Conservation (phyloP, 2,888 invertebrate species). For the Rhopalosiphum nymphaeae region DNA sequence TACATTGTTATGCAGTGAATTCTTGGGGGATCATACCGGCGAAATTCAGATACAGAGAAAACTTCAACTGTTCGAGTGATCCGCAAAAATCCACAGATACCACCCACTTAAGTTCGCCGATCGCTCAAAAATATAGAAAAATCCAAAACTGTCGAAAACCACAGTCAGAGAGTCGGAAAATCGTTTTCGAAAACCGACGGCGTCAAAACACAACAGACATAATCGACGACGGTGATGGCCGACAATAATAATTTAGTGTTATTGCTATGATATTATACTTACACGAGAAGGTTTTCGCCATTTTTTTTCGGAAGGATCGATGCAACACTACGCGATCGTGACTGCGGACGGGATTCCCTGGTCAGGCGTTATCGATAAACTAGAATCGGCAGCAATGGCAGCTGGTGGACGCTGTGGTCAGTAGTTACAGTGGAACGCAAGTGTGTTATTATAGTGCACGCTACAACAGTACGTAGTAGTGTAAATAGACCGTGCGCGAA, state of each 20-base stretch:
- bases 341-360: not conserved
- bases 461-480: not conserved
- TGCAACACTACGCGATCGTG: not conserved
- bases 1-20: not conserved
- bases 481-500: not conserved
- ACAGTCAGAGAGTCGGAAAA: not conserved
- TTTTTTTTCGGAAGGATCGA: not conserved
- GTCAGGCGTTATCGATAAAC: not conserved
- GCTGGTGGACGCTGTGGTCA: not conserved
- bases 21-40: not conserved
- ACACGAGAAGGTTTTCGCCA: constrained; percentile 55
- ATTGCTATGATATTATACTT: not conserved
- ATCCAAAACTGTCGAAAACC: not conserved
- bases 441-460: not conserved
- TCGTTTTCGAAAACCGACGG: not conserved
- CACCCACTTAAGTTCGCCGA: not conserved
- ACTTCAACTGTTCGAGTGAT: not conserved
- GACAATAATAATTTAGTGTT: not conserved
- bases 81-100: not conserved
- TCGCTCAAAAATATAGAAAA: not conserved
- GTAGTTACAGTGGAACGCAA: not conserved
- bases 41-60: not conserved
- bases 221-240: not conserved
- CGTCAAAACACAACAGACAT: not conserved
- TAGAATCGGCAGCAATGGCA: not conserved